Evolutionary conservation across 2,113 vertebrate genomes (phyloP), one percentile per base, ranked within the genome.

Genomic region (Notechis scutatus): DNA sequence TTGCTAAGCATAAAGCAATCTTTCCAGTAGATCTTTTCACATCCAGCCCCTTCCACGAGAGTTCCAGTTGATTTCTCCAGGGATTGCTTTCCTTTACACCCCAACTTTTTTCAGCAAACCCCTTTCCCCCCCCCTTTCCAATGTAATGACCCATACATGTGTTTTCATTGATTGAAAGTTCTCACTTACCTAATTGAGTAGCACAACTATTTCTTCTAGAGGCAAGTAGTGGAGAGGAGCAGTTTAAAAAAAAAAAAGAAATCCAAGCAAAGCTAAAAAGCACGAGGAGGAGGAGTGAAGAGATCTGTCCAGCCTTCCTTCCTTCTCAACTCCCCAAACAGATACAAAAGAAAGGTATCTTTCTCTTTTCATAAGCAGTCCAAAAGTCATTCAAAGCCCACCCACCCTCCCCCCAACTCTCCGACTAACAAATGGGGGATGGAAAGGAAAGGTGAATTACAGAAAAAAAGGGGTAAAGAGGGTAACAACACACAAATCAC

Each of bases 151-250:
- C 86, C 92, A 54, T 64, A 23, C 81, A 87, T 23, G 90, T 57
- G 56, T 64, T 90, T 86, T 88, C 50, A 56, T 89, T n/a, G 56
- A 89, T 4, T 85, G 45, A 11, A 3, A 91, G 47, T 24, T 3
- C 47, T 74, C 4, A 88, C 96, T 96, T 91, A 96, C 95, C 96
- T 94, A 85, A 88, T 90, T 92, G 92, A 93, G 94, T 94, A 93
- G 91, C 89, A 90, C 94, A 95, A 92, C 94, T 93, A 94, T 92
- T 89, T 90, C 93, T 94, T 95, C 94, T 92, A 94, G 86, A 95
- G 93, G 94, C 90, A 81, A 81, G 74, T 81, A 91, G 90, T 45
- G 20, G 57, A 89, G 92, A 95, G 88, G 12, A 93, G 90, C 21
- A 87, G 74, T 52, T 50, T 20, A 11, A 95, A 94, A 93, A 23